phyloP scores from a whole-genome alignment of 1,140 invertebrate species.

The Lepidurus couesii region DNA sequence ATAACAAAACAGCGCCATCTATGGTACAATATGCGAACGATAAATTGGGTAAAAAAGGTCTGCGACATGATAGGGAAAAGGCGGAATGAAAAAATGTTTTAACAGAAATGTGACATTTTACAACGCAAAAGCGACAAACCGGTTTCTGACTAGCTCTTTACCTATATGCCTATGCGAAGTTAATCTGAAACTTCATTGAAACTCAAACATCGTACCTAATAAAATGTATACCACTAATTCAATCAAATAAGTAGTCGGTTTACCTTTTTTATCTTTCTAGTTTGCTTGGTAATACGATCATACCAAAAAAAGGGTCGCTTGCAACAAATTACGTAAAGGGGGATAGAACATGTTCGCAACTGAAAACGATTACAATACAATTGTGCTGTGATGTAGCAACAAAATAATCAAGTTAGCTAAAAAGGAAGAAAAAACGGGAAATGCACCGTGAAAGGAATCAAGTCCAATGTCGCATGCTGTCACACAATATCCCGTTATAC shows the following conservation, averaged over 20 bases:
- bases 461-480: background rate
- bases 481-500: background rate
- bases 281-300: background rate
- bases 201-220: too few species aligned
- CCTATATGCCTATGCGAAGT: too few species aligned
- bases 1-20: background rate
- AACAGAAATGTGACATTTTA: too few species aligned
- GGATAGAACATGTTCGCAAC: background rate
- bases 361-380: constrained; percentile 1
- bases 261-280: constrained; percentile 11
- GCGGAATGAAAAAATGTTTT: too few species aligned
- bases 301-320: background rate
- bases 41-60: background rate
- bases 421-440: background rate
- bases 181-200: too few species aligned
- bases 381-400: constrained; percentile 16
- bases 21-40: background rate
- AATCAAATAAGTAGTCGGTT: background rate
- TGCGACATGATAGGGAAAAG: background rate
- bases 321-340: background rate
- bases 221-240: too few species aligned
- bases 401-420: background rate
- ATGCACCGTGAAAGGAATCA: background rate
- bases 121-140: too few species aligned
- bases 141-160: too few species aligned